Percentiles rank a stretch among this genome's conserved stretches.
Evolutionary conservation across 2,113 vertebrate genomes (phyloP).

Genomic region (Pluvianellus socialis): DNA sequence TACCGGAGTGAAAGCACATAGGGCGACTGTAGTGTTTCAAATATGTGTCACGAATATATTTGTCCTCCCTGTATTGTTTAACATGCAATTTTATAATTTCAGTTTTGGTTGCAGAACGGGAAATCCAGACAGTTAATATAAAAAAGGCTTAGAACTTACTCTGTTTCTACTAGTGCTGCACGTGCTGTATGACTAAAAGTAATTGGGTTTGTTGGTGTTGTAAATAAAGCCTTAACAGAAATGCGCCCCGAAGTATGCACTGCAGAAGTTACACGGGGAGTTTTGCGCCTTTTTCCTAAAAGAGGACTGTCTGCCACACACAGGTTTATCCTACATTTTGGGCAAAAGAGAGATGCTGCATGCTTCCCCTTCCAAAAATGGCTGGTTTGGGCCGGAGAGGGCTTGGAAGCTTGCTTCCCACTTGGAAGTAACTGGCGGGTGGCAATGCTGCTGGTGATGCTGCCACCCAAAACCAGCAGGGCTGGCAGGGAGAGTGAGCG

Average conservation of each 20-base stretch:
- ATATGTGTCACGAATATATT: not conserved
- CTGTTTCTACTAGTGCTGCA: not conserved
- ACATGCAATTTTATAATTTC: not conserved
- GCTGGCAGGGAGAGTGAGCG: not conserved
- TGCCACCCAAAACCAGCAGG: not conserved
- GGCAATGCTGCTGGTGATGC: not conserved
- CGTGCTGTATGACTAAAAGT: not conserved
- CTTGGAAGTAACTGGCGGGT: not conserved
- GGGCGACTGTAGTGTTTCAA: not conserved
- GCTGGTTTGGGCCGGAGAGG: not conserved
- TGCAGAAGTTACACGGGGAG: not conserved
- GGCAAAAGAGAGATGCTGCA: not conserved
- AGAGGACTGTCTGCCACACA: not conserved
- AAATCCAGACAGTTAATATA: not conserved
- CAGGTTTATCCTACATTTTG: not conserved
- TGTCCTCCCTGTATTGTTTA: not conserved
- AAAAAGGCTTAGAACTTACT: not conserved
- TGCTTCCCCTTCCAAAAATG: not conserved
- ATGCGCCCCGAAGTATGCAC: not conserved
- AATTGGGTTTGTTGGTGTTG: not conserved
- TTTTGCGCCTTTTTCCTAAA: not conserved
- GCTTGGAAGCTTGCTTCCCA: not conserved
- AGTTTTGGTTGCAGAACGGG: not conserved
- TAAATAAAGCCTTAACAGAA: not conserved
- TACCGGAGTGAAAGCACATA: not conserved